Evolutionary conservation across 2,797 vertebrate genomes (phyloP), one percentile per base, ranked within the genome.

Genomic region (Luscinia megarhynchos): DNA sequence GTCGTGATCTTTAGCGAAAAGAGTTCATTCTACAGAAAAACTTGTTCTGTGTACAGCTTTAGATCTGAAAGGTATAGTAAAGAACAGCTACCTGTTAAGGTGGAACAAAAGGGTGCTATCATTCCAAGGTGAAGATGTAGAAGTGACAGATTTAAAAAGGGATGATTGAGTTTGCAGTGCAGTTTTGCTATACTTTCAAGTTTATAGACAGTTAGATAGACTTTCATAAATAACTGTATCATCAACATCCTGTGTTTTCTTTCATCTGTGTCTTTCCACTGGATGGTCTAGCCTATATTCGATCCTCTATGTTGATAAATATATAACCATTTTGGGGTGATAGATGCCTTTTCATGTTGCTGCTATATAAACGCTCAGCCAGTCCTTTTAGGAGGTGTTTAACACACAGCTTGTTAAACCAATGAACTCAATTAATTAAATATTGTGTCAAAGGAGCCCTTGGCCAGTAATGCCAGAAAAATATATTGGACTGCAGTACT

Each of bases 161-260:
- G 11, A 5, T 1, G 1, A 36, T 3, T 46, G 29, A 73, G 1
- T 20, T 61, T 85, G 1, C 24, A 3, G 8, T 66, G 15, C 15
- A 43, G 10, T 69, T 69, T 59, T 43, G 53, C 14, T 51, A 6
- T 24, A 38, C 19, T 68, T 68, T 45, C 26, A 19, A 38, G 19
- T 57, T 61, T 57, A 51, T 18, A 36, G 24, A 27, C 5, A 34
- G 9, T 26, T 55, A 29, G 11, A 2, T 34, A 57, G 13, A n/a
- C 8, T 45, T 23, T n/a, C 14, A 14, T 41, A 81, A 84, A 63
- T 18, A 66, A 38, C 7, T 15, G 3, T 18, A 11, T 29, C 13
- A 41, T 61, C 6, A 64, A 23, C 4, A 41, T 27, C 13, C 15
- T 21, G 11, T 10, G 6, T 23, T 75, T 70, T 77, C 30, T 14